Conservation (phyloP, 2,888 invertebrate species). For the Cheilosia urbana region DNA sequence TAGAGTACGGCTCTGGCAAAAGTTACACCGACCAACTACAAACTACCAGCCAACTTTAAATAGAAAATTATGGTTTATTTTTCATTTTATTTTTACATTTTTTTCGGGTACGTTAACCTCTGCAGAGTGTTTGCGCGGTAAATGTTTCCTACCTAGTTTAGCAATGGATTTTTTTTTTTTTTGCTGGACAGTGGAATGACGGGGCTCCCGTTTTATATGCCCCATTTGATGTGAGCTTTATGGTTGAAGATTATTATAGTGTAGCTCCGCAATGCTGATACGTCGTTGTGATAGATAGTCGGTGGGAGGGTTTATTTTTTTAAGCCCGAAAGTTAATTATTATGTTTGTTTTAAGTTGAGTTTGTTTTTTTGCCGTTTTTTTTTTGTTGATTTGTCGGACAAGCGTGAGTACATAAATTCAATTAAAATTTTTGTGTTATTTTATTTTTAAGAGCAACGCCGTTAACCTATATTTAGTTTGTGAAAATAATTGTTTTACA, state of each 20-base stretch:
- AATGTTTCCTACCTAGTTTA: constrained; percentile 30
- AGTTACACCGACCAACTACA: constrained; percentile 42
- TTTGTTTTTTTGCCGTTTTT: neutral
- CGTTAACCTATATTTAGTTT: constrained; percentile 24
- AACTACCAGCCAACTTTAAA: constrained; percentile 50
- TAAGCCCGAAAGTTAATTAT: constrained; percentile 40
- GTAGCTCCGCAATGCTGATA: constrained; percentile 10
- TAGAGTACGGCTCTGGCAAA: constrained; percentile 37
- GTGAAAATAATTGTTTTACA: neutral
- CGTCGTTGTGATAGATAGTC: neutral
- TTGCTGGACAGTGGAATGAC: neutral
- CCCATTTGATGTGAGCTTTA: constrained; percentile 57
- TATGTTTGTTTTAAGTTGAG: constrained; percentile 19
- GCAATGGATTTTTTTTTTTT: constrained; percentile 26
- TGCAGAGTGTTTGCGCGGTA: constrained; percentile 51
- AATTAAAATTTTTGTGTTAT: constrained; percentile 9
- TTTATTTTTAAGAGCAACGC: constrained; percentile 2
- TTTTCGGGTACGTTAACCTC: constrained; percentile 61
- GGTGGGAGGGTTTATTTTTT: neutral
- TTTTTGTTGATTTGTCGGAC: constrained; percentile 19
- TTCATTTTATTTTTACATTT: constrained; percentile 16
- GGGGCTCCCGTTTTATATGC: constrained; percentile 33
- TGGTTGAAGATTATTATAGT: constrained; percentile 41
- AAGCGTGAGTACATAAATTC: constrained; percentile 29
- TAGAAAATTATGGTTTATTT: constrained; percentile 40